Evolutionary conservation across 2,797 vertebrate genomes (phyloP).

Genomic region (Galagoides demidoff): DNA sequence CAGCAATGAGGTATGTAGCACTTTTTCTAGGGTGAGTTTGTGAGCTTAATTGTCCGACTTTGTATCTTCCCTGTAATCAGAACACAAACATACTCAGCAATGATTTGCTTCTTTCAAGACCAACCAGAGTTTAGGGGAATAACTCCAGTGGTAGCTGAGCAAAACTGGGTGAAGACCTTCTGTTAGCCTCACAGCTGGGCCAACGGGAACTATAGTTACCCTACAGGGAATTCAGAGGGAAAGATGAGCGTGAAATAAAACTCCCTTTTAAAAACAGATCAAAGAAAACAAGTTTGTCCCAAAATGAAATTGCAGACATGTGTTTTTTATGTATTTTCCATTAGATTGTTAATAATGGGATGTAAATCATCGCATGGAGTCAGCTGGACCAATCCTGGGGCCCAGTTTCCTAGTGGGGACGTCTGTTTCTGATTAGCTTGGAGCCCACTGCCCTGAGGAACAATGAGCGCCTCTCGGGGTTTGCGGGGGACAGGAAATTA

Average conservation of each 20-base stretch:
- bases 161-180: accelerated
- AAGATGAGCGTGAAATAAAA: conserved; percentile 37
- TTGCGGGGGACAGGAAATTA: conserved; percentile 84
- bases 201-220: neutral
- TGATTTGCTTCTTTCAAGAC: neutral
- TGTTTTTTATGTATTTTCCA: conserved; percentile 80
- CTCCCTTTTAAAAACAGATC: conserved; percentile 61
- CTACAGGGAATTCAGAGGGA: neutral
- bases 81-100: neutral
- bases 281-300: conserved; percentile 51
- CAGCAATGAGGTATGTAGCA: too few species aligned
- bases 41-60: too few species aligned
- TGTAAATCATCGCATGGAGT: conserved; percentile 64
- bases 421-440: conserved; percentile 82
- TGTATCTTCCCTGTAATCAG: conserved; percentile 1
- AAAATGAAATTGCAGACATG: conserved; percentile 58
- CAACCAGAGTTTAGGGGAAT: neutral
- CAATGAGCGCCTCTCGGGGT: conserved; percentile 69
- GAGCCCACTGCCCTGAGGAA: conserved; percentile 70
- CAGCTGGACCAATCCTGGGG: conserved; percentile 30
- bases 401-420: neutral
- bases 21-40: too few species aligned
- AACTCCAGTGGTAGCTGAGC: accelerated
- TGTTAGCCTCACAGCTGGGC: accelerated
- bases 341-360: conserved; percentile 52